These are phyloP conservation scores for Pristis pectinata DNA, from an alignment of 2,797 vertebrate genomes.

Conservation along the genomic window DNA sequence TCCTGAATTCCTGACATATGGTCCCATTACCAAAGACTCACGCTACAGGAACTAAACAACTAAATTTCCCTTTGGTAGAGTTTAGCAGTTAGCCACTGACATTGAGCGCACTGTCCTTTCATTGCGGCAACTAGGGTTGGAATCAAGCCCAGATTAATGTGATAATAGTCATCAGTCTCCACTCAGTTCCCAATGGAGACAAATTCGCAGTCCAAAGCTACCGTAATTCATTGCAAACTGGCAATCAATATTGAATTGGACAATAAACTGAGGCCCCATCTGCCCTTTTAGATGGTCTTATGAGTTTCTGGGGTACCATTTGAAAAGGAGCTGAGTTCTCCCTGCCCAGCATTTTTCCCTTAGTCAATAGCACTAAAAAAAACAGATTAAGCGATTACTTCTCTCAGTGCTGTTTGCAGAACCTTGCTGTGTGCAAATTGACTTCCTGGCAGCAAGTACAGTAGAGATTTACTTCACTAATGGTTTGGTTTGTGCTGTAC, in stretches of 20 bases:
- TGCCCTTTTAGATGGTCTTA: neutral
- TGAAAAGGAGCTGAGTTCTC: neutral
- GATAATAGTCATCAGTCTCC: neutral
- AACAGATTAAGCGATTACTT: neutral
- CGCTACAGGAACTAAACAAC: neutral
- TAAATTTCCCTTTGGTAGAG: neutral
- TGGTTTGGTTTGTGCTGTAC: neutral
- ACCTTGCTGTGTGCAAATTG: no score
- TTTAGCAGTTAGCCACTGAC: neutral
- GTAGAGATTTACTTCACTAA: no score
- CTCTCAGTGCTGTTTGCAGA: neutral
- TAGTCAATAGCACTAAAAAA: neutral
- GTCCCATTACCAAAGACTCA: neutral
- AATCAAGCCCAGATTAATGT: slow-evolving; percentile 1
- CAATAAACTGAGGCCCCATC: neutral
- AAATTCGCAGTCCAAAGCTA: neutral
- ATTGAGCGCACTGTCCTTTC: neutral
- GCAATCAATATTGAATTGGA: neutral
- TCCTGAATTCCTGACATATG: neutral
- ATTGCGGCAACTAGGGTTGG: neutral
- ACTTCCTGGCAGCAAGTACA: neutral
- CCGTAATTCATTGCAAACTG: slow-evolving; percentile 3
- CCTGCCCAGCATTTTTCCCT: neutral
- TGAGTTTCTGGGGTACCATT: neutral
- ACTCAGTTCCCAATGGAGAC: neutral